Base-by-base conservation (phyloP, 1,140 invertebrate genomes). In the Drosophila pallidifrons region DNA sequence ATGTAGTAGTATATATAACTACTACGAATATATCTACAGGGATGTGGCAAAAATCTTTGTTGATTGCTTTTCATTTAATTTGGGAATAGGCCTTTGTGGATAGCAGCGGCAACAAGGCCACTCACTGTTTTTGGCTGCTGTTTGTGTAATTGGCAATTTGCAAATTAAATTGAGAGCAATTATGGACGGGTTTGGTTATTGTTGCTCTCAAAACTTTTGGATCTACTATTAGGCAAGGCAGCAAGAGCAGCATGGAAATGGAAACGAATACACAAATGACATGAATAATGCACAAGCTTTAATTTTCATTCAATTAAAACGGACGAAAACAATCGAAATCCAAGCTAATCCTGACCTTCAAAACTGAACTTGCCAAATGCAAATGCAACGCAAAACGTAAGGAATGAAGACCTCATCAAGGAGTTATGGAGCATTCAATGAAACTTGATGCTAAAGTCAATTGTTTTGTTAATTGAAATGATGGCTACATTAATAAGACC, bases 121-220 rank as follows among this genome's bases (percentile, higher is more conserved):
- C 30, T 49, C 28, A 47, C n/a, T 61, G 15, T 35, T 30, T 8
- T 47, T 11, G 45, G 8, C 28, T 58, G 74, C 67, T 47, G 76
- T 25, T 75, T 75, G 58, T 74, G 49, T 68, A 70, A 79, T 79
- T 70, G 64, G 35, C 78, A 80, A 80, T 80, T 80, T 80, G 77
- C 61, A 65, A 80, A 80, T 80, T 80, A 51, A 65, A 75, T 80
- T 75, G 65, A 80, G 70, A 71, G 52, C 77, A 80, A 68, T 80
- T 75, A 74, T 79, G 57, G 25, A 6, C n/a, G 38, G 16, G 13
- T 5, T 7, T 41, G 46, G 52, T 38, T 47, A n/a, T 10, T 58
- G 25, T 45, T 52, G 57, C 28, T 54, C 20, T 25, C 20, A 25
- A 32, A 5, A 52, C 45, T 61, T 7, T 52, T 51, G 32, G 20